These are phyloP conservation scores for Grapholita molesta DNA, from an alignment of 1,140 invertebrate species.

Conservation along the genomic window DNA sequence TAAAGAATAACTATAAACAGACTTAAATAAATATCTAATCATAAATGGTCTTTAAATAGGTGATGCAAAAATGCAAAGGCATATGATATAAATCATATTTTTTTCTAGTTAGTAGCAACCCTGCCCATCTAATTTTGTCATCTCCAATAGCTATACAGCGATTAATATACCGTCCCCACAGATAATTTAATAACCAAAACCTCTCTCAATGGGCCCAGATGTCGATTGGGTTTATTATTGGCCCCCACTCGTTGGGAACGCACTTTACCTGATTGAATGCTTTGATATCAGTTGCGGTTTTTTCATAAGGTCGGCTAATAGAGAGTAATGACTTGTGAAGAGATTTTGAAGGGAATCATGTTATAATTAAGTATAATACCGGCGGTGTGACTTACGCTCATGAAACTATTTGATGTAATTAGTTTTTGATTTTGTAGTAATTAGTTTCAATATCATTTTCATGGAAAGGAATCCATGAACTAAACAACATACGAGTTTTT, in stretches of 20 bases:
- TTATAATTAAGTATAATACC: not conserved
- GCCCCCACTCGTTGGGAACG: slow-evolving; percentile 15
- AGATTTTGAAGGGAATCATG: not conserved
- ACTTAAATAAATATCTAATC: not conserved
- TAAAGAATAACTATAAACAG: too few species aligned
- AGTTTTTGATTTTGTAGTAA: not conserved
- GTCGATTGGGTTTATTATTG: slow-evolving; percentile 21
- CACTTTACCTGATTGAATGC: slow-evolving; percentile 17
- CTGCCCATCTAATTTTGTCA: not conserved
- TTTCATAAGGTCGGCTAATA: slow-evolving; percentile 14
- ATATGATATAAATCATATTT: not conserved
- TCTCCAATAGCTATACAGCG: slow-evolving; percentile 1
- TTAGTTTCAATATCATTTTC: too few species aligned
- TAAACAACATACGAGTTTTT: too few species aligned
- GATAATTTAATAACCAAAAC: slow-evolving; percentile 18
- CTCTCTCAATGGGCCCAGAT: slow-evolving; percentile 14
- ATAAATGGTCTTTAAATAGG: too few species aligned
- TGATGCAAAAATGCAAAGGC: not conserved
- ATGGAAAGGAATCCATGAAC: too few species aligned
- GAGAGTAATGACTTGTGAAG: slow-evolving; percentile 11
- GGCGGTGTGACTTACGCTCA: not conserved
- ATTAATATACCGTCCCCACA: slow-evolving; percentile 13
- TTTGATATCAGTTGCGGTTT: slow-evolving; percentile 18
- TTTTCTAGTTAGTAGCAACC: not conserved
- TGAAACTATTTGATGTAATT: not conserved